Base-by-base conservation (phyloP, 92 coral and sea anemone genomes). In the Montipora capitata region DNA sequence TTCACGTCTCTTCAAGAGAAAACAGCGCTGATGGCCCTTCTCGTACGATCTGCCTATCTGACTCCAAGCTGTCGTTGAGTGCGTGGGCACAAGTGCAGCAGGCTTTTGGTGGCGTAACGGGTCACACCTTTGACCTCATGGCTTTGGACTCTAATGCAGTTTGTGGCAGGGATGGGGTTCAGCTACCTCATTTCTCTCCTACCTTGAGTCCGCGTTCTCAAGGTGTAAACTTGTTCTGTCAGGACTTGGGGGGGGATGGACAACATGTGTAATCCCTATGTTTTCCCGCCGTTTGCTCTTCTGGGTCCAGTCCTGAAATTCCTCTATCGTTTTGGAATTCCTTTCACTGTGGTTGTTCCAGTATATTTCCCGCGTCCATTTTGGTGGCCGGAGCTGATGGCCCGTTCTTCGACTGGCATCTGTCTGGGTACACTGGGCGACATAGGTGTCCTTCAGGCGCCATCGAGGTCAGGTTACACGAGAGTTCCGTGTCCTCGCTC, bases 301-400 rank as follows among this genome's bases (percentile, higher is more conserved):
- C 39, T 79, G 3, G 84, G 79, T 2, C 71, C 91, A 9, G 79
- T 68, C 10, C 7, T 87, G 7, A 81, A 62, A 20, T 86, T 86
- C n/a, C 67, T 85, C 41, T 5, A 7, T 4, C 42, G 43, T 39
- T 49, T 68, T 20, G 12, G 44, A 39, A 27, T 49, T 5, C 70
- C 91, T 1, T 78, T 87, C 11, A 68, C 91, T 0, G 72, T 79
- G 44, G 75, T 87, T 11, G 87, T 87, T 3, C 87, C 91, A 3
- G 74, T 72, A 4, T 17, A n/a, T 10, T 7, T 3, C 1, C 86
- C 86, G 13, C 0, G 27, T 20, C 79, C 75, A 12, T 57, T 4
- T 12, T 87, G 91, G 91, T 87, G 87, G 91, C 91, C 91, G 2
- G 17, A 16, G 9, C 35, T 78, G 17, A 42, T 45, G 39, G 84